A percentile compares a stretch with the other conserved stretches of the same genome.
phyloP scores from a whole-genome alignment of 2,797 vertebrate species.

The Cyprinodon diabolis region DNA sequence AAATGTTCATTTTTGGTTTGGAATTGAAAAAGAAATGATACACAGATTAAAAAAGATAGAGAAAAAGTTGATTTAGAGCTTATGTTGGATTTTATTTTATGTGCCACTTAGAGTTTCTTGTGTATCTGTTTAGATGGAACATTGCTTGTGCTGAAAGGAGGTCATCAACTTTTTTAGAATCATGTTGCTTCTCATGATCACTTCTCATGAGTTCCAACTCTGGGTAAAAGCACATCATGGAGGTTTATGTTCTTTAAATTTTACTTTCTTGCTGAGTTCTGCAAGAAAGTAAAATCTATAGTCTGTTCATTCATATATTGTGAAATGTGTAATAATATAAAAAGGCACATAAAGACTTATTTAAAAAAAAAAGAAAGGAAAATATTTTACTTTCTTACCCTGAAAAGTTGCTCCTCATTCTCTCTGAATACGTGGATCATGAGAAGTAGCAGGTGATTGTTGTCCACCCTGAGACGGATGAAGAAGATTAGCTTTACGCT shows the following conservation, averaged over 20 bases:
- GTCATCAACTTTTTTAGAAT: constrained; percentile 21
- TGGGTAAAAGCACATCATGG: neutral
- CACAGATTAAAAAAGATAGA: no score
- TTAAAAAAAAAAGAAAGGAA: neutral
- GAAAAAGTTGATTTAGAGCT: no score
- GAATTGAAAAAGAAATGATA: no score
- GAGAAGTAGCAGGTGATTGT: constrained; percentile 94
- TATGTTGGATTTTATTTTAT: no score
- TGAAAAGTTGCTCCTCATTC: constrained; percentile 96
- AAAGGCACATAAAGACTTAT: neutral
- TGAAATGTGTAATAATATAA: neutral
- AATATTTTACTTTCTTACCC: constrained; percentile 74
- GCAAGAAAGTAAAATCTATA: neutral
- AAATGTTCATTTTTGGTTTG: no score
- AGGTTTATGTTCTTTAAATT: neutral
- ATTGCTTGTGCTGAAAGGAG: neutral
- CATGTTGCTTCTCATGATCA: constrained; percentile 17
- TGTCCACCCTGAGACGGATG: constrained; percentile 89
- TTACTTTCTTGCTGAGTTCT: neutral
- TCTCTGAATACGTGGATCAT: constrained; percentile 99
- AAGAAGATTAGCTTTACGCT: constrained; percentile 24
- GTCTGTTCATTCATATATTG: neutral
- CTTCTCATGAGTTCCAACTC: constrained; percentile 14
- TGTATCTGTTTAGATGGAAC: no score
- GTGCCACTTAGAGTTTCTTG: no score